Percentiles rank a stretch among this genome's conserved stretches.
Evolutionary conservation across 2,113 vertebrate species (phyloP).

Genomic region (Pelusios castaneus): DNA sequence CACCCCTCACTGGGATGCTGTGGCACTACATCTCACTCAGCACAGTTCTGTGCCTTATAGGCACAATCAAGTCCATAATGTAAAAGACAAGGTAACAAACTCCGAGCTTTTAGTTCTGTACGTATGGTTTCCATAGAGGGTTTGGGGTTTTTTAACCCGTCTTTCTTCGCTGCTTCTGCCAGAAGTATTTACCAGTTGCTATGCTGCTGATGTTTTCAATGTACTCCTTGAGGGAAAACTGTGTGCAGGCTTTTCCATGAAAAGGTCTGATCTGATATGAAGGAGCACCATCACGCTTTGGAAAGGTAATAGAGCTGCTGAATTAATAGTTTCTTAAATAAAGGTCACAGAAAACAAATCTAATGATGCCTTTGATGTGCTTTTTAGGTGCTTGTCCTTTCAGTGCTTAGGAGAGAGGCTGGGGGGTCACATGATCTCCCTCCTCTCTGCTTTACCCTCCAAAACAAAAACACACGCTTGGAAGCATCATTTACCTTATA

Average conservation of each 20-base stretch:
- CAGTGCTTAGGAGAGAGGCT: background rate
- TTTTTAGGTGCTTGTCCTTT: background rate
- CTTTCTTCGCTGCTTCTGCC: background rate
- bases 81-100: background rate
- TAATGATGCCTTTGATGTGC: background rate
- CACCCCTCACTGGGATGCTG: too few species aligned
- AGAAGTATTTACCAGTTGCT: background rate
- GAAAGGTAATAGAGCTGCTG: background rate
- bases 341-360: background rate
- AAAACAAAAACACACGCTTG: background rate
- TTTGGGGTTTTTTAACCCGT: background rate
- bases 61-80: background rate
- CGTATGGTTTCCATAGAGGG: background rate
- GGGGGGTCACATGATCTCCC: background rate
- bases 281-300: background rate
- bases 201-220: background rate
- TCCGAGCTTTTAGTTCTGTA: background rate
- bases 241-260: background rate
- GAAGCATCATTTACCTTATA: background rate
- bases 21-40: background rate
- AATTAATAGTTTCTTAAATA: background rate
- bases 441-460: background rate
- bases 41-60: background rate
- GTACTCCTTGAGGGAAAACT: background rate
- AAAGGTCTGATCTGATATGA: accelerated